phyloP scores from a whole-genome alignment of 2,113 vertebrate genomes.

The Phocoena sinus region DNA sequence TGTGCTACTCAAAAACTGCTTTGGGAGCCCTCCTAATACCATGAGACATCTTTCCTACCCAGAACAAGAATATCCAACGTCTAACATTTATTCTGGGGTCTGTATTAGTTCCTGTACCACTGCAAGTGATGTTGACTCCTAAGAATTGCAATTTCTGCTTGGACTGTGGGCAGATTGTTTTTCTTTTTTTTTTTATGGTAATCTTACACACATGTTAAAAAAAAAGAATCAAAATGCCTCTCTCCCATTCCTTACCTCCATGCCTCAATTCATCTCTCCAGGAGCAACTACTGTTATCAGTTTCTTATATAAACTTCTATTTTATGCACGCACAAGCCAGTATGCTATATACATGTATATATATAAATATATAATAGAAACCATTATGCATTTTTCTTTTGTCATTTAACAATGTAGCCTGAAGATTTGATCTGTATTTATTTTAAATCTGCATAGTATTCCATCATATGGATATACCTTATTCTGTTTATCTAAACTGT shows the following conservation, averaged over 20 bases:
- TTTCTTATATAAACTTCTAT: background rate
- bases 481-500: background rate
- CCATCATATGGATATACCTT: background rate
- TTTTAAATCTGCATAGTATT: background rate
- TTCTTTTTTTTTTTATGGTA: background rate
- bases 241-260: background rate
- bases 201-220: background rate
- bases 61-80: background rate
- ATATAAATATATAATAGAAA: background rate
- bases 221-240: background rate
- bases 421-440: background rate
- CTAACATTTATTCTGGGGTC: background rate
- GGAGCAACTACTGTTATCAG: background rate
- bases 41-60: background rate
- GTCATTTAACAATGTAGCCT: background rate
- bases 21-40: background rate
- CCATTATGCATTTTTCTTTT: background rate
- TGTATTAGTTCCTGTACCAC: background rate
- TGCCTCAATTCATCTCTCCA: background rate
- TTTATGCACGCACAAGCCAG: background rate
- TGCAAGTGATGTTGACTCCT: background rate
- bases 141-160: background rate
- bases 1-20: background rate
- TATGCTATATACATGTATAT: background rate
- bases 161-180: background rate